Evolutionary conservation across 2,888 invertebrate genomes (phyloP).

Genomic region (Drosophila eohydei): DNA sequence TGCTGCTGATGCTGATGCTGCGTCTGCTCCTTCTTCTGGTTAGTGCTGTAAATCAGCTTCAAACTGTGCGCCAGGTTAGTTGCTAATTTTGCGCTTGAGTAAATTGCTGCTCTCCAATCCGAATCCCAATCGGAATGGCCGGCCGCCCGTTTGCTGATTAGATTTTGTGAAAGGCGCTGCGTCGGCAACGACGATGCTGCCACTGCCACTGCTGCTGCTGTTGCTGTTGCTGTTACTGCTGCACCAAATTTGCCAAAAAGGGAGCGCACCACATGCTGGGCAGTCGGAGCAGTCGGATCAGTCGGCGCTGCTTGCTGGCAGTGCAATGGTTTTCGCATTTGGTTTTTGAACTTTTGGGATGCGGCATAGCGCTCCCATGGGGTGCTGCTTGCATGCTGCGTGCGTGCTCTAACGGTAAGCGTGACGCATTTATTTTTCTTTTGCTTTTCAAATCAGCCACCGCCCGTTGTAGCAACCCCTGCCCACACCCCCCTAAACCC

Average conservation of each 20-base stretch:
- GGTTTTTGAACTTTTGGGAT: conserved; percentile 59
- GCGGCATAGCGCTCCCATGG: conserved; percentile 52
- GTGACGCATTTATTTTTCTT: conserved; percentile 65
- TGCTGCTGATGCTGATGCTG: conserved; percentile 1
- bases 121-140: conserved; percentile 42
- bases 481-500: conserved; percentile 6
- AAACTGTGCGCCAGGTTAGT: conserved; percentile 67
- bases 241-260: conserved; percentile 81
- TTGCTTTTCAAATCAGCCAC: conserved; percentile 38
- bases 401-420: conserved; percentile 74
- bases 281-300: conserved; percentile 39
- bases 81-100: conserved; percentile 79
- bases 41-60: conserved; percentile 64
- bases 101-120: conserved; percentile 74
- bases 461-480: conserved; percentile 10
- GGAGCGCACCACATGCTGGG: conserved; percentile 78
- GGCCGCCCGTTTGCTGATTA: conserved; percentile 68
- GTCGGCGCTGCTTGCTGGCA: neutral
- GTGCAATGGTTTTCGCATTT: conserved; percentile 36
- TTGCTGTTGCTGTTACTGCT: conserved; percentile 31
- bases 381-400: conserved; percentile 48
- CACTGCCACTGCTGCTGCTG: conserved; percentile 22
- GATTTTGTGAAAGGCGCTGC: conserved; percentile 75
- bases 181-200: conserved; percentile 21
- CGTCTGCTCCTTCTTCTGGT: conserved; percentile 6